Base-by-base conservation (phyloP, 2,797 vertebrate species). In the Antrozous pallidus region DNA sequence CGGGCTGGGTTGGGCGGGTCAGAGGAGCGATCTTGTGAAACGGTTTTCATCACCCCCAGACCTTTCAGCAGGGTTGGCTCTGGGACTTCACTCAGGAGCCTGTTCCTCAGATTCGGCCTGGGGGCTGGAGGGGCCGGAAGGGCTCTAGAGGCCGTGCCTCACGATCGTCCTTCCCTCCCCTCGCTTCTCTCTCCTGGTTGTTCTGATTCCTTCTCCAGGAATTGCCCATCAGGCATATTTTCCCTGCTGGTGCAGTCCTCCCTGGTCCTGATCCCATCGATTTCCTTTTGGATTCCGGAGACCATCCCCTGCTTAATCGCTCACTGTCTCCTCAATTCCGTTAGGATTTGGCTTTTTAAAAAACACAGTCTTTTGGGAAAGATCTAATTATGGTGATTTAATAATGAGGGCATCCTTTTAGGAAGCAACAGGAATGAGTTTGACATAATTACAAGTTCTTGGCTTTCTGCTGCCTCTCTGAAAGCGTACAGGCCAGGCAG, bases 401-500 rank as follows among this genome's bases (percentile, higher is more conserved):
- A n/a, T 63, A 38, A 65, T 18, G 56, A 49, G 0, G 61, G 93
- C 38, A 18, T 78, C 26, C 71, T 84, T 80, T 58, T 10, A 77
- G 58, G 73, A 89, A 67, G 28, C 1, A 26, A 0, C 45, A 65
- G 16, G 82, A 51, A 24, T 54, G 58, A 3, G 0, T 1, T 13
- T 47, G 58, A 42, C 22, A 3, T 42, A 18, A 94, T 73, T 22
- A 36, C 6, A 78, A 6, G 11, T 54, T 36, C 38, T 65, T 31
- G 45, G n/a, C 77, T 75, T 79, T 31, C 49, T 22, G 18, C 65
- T 58, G 14, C 22, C 16, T 4, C 36, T 31, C 28, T 12, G 67
- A 47, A 77, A 85, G 63, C 22, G 0, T 1, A 13, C 3, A 13
- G 58, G 31, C 54, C 0, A 0, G 67, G 31, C 10, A 13, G 31